Evolutionary conservation across 2,888 invertebrate genomes (phyloP), one percentile per base, ranked within the genome.

Genomic region (Lycophotia porphyrea): DNA sequence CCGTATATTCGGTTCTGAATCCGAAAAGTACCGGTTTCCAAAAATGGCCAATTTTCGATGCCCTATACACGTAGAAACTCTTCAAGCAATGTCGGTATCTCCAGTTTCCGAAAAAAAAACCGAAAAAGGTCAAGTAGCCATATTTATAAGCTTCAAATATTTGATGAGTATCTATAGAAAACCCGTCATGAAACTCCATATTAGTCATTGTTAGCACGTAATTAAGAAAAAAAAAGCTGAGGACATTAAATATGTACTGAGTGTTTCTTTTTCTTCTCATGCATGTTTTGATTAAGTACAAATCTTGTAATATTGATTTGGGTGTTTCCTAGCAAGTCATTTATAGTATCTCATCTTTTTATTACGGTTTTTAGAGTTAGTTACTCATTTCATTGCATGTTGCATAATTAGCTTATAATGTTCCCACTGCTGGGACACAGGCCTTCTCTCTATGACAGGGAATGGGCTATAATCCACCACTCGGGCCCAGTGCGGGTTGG

Each of bases 271-370:
- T 34, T 60, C n/a, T 60, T 18, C 24, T 47, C 47, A 47, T 63
- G 42, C 71, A 2, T 61, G 52, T 74, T 80, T 78, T 52, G 80
- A 74, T 66, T 74, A 9, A 31, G 39, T 66, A 47, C 24, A 73
- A 44, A 74, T 24, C 66, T 66, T 13, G 44, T 52, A 24, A 15
- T 64, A 80, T 63, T 61, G 15, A 76, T 60, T 66, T 60, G 58
- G 70, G 61, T 63, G 55, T 76, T 81, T 67, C 70, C 77, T 24
- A 31, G 31, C 31, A 24, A 44, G 15, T 15, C 55, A 36, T 47
- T 34, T 21, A 47, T 68, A 34, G 5, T n/a, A 2, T 77, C 47
- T 24, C 34, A 42, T 0, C 15, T 67, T 58, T 58, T n/a, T 24
- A 39, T 42, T 76, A 21, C 18, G 21, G 36, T 71, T 49, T 39